A percentile compares a stretch with the other conserved stretches of the same genome.
These are phyloP conservation scores for Emydoidea blandingii DNA, from an alignment of 2,797 vertebrate species.

Conservation along the genomic window DNA sequence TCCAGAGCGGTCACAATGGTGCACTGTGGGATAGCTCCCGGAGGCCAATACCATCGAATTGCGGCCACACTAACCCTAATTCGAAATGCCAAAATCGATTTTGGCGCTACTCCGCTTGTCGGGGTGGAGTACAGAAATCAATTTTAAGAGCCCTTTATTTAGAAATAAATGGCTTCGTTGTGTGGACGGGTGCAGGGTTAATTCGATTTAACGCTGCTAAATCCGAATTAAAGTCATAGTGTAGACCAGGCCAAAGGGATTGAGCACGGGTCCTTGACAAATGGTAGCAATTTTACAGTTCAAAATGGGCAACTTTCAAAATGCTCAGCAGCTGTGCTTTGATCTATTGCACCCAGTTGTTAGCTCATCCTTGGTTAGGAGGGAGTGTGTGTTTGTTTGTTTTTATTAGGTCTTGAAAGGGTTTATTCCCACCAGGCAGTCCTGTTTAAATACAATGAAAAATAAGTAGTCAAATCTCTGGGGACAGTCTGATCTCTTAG, in stretches of 20 bases:
- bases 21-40: no score
- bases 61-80: no score
- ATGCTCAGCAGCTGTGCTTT: slow-evolving; percentile 3
- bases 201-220: no score
- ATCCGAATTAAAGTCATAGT: no score
- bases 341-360: fast-evolving
- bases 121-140: no score
- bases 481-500: not conserved
- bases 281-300: not conserved
- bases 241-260: not conserved
- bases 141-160: no score
- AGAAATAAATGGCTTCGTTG: no score
- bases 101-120: no score
- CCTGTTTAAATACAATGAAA: slow-evolving; percentile 36
- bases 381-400: slow-evolving; percentile 30
- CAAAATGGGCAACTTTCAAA: not conserved
- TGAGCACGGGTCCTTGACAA: not conserved
- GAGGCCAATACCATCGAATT: no score
- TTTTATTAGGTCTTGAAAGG: slow-evolving; percentile 45
- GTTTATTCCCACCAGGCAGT: not conserved
- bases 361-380: not conserved
- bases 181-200: no score
- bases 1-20: no score
- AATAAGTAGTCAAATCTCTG: slow-evolving; percentile 24
- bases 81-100: no score